Conservation (phyloP, 1,140 invertebrate species). For the Neotoxoptera formosana region DNA sequence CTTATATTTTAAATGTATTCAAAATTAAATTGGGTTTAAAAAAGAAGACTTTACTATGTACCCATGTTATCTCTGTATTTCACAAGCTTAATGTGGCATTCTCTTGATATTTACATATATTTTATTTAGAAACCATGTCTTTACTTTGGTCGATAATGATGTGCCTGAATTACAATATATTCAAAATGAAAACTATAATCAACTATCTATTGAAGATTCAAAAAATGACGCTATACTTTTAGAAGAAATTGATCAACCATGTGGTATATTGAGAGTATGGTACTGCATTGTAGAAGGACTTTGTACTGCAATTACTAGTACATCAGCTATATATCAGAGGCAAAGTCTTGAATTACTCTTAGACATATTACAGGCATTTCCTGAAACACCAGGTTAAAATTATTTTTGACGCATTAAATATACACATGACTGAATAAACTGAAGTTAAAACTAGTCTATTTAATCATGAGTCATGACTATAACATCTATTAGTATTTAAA, state of each 20-base stretch:
- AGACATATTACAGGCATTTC: slow-evolving; percentile 78
- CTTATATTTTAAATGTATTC: not conserved
- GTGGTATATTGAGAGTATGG: slow-evolving; percentile 89
- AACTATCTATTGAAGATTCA: slow-evolving; percentile 66
- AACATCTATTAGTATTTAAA: not conserved
- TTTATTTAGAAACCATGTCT: slow-evolving; percentile 49
- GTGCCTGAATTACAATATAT: slow-evolving; percentile 60
- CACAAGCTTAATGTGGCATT: not conserved
- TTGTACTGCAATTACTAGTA: slow-evolving; percentile 80
- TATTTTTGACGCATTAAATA: not conserved
- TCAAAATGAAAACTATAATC: slow-evolving; percentile 67
- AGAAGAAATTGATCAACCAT: slow-evolving; percentile 78
- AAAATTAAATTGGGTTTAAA: not conserved
- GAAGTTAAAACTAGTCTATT: too few relatives aligned
- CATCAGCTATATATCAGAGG: slow-evolving; percentile 84
- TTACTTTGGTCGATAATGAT: slow-evolving; percentile 45
- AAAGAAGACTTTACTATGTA: not conserved
- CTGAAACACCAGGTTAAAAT: slow-evolving; percentile 71
- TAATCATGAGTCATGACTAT: too few relatives aligned
- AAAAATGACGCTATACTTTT: slow-evolving; percentile 66
- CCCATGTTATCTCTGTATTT: too few relatives aligned
- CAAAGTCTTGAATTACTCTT: slow-evolving; percentile 87
- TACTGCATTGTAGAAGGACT: slow-evolving; percentile 89
- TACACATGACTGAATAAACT: too few relatives aligned
- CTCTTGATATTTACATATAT: not conserved